Percentiles rank a stretch among this genome's conserved stretches.
Evolutionary conservation across 2,888 invertebrate species (phyloP).

Genomic region (Chromoteleia sp.): DNA sequence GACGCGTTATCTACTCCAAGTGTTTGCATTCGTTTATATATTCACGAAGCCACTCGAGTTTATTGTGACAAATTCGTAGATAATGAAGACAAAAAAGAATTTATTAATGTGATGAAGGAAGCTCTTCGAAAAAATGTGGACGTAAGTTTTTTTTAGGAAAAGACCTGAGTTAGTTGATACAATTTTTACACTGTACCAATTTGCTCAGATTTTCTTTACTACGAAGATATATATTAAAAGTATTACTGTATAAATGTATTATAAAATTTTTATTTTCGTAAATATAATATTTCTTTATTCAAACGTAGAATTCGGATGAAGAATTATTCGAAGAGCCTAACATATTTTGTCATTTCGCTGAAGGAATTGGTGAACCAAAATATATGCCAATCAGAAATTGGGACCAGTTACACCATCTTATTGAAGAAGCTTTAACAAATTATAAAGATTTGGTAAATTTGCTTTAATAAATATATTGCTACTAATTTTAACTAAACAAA

Average conservation of each 20-base stretch:
- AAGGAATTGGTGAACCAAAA: slow-evolving; percentile 95
- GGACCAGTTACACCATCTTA: slow-evolving; percentile 89
- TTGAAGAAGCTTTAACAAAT: slow-evolving; percentile 91
- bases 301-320: slow-evolving; percentile 86
- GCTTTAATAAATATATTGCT: no score
- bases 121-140: slow-evolving; percentile 92
- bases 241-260: no score
- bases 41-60: slow-evolving; percentile 95
- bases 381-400: slow-evolving; percentile 92
- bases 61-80: slow-evolving; percentile 95
- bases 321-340: slow-evolving; percentile 90
- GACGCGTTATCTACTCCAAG: slow-evolving; percentile 90
- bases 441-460: slow-evolving; percentile 93
- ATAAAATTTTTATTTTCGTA: no score
- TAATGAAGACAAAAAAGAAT: slow-evolving; percentile 88
- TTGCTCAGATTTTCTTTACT: no score
- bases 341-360: slow-evolving; percentile 97
- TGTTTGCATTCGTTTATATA: slow-evolving; percentile 92
- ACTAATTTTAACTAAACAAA: neutral
- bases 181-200: no score
- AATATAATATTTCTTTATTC: no score
- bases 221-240: no score
- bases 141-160: slow-evolving; percentile 79
- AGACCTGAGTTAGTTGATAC: no score
- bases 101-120: slow-evolving; percentile 90